Base-by-base conservation (phyloP, 2,113 vertebrate species). In the Podarcis raffonei region DNA sequence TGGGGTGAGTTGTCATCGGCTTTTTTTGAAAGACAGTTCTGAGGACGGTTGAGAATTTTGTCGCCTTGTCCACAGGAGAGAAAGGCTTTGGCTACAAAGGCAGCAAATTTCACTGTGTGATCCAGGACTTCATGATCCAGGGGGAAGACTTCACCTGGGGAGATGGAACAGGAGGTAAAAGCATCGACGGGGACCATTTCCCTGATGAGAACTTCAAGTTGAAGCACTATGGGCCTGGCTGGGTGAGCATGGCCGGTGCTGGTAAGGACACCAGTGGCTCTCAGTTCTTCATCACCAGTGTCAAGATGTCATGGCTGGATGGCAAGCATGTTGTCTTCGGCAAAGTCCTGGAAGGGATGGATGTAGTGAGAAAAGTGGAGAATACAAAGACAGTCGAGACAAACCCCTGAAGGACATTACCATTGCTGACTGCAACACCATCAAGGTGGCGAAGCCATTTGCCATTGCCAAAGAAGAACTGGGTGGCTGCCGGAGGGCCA, bases 111-210 rank as follows among this genome's bases (percentile, higher is more conserved):
- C 99, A 99, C 94, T 96, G 99, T 68, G 98, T 99, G 81, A 99
- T 99, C 96, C 98, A 98, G 90, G 98, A 99, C 81, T 99, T 99
- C 94, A 99, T 99, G 99, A 99, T 99, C 95, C 99, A 99, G 93
- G 99, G 98, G 23, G 99, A 99, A 94, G 99, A 99, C 90, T 99
- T 99, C 94, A 99, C 98, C 81, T 98, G 97, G 0, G 99, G 99
- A 16, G 99, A 99, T 13, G 99, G 99, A 90, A 99, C 99, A 27
- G 99, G 99, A 97, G 99, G 98, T 6, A 99, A 99, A 95, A 99
- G 99, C 83, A 99, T 99, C 94, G 99, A 99, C 0, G 99, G 98
- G 3, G 98, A 99, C 25, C 98, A 98, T 65, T 99, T 99, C 91
- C 98, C 98, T 0, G 99, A 99, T 0, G 99, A 99, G 97, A 99